Percentiles rank a stretch among this genome's conserved stretches.
phyloP scores from a whole-genome alignment of 2,888 invertebrate genomes.

The Resseliella maxima region DNA sequence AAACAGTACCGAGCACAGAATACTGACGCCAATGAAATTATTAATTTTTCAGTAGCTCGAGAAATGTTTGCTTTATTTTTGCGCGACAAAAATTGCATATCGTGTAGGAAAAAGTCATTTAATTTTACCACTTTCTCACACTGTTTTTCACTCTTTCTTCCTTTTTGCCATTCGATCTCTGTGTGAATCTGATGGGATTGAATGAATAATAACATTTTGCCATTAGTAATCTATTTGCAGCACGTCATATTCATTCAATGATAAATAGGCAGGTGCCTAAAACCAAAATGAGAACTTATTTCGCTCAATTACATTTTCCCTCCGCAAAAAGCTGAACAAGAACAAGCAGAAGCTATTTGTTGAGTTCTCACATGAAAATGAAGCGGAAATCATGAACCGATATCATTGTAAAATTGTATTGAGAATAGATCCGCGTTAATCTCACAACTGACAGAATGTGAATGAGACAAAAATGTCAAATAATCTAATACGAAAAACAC shows the following conservation, averaged over 20 bases:
- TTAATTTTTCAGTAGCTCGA: no score
- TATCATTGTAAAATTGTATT: background rate
- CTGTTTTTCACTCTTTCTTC: no score
- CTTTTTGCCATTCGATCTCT: no score
- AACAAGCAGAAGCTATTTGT: no score
- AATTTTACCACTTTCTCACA: background rate
- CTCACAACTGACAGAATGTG: background rate
- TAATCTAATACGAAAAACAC: background rate
- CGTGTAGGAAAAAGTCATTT: no score
- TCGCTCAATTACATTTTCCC: slow-evolving; percentile 8
- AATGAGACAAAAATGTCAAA: background rate
- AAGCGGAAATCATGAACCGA: slow-evolving; percentile 34
- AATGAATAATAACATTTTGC: slow-evolving; percentile 5
- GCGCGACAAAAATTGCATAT: no score
- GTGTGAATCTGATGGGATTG: background rate
- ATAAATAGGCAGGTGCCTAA: slow-evolving; percentile 17
- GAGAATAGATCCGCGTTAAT: background rate
- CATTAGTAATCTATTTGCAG: background rate
- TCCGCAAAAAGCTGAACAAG: background rate
- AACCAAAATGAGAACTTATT: slow-evolving; percentile 23
- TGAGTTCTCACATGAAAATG: no score
- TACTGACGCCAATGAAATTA: no score
- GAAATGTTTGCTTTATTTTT: no score
- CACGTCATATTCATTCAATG: background rate
- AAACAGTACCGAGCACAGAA: no score